Conservation (phyloP, 2,797 vertebrate genomes). For the Clamator glandarius region DNA sequence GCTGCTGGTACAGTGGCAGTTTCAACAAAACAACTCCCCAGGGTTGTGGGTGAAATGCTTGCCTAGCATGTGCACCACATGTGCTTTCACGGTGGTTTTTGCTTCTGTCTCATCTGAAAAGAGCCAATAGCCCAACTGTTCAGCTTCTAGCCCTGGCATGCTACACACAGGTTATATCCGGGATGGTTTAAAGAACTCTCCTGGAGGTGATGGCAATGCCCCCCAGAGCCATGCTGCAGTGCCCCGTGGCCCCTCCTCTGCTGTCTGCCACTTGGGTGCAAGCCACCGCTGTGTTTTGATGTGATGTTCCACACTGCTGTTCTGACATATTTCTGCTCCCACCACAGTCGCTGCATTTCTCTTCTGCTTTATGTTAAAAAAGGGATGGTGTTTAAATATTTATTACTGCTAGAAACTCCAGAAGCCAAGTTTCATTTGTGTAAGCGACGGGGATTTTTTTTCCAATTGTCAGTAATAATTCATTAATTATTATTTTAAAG, state of each 20-base stretch:
- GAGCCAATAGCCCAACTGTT: fast-evolving
- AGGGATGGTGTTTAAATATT: constrained; percentile 51
- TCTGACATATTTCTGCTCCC: background rate
- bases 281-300: background rate
- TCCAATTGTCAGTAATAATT: constrained; percentile 43
- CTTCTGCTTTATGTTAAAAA: constrained; percentile 47
- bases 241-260: fast-evolving
- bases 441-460: background rate
- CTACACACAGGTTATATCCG: no score
- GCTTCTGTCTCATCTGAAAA: background rate
- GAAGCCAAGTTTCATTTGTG: constrained; percentile 26
- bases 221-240: fast-evolving
- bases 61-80: background rate
- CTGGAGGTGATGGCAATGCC: background rate
- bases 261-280: fast-evolving
- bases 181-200: background rate
- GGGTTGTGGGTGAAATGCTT: fast-evolving
- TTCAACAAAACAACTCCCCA: background rate
- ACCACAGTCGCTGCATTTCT: background rate
- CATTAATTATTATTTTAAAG: constrained; percentile 52
- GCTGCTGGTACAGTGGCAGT: fast-evolving
- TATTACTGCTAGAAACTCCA: background rate
- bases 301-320: background rate
- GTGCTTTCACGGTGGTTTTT: background rate
- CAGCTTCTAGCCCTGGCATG: background rate